These are phyloP conservation scores for Automeris io DNA, from an alignment of 2,888 invertebrate species.

Conservation along the genomic window DNA sequence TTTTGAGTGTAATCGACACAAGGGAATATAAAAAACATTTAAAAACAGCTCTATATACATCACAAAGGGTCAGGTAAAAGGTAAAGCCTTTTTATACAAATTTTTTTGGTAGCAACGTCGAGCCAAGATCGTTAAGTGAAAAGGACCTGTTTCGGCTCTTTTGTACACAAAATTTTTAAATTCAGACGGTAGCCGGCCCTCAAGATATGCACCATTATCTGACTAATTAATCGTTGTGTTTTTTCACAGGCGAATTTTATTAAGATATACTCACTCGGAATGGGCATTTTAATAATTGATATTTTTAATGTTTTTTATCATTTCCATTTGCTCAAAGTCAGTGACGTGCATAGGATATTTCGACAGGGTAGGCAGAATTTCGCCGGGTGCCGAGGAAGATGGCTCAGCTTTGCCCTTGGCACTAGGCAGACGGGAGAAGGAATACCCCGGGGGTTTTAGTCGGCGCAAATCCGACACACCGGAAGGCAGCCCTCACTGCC, in stretches of 20 bases:
- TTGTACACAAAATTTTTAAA: conserved; percentile 45
- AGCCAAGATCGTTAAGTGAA: conserved; percentile 62
- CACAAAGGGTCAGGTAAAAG: conserved; percentile 52
- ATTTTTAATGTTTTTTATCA: too few relatives aligned
- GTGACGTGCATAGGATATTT: too few relatives aligned
- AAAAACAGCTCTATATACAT: conserved; percentile 33
- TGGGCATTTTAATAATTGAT: neutral
- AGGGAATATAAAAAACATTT: conserved; percentile 3
- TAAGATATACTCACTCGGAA: conserved; percentile 3
- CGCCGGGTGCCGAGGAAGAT: too few relatives aligned
- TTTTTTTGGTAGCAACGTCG: conserved; percentile 57
- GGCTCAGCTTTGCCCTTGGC: too few relatives aligned
- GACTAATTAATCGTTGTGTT: conserved; percentile 59
- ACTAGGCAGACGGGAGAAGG: too few relatives aligned
- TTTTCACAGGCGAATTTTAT: conserved; percentile 21
- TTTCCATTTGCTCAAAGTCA: too few relatives aligned
- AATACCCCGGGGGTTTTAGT: too few relatives aligned
- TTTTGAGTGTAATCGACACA: neutral
- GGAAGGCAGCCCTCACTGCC: too few relatives aligned
- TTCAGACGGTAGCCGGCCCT: conserved; percentile 50
- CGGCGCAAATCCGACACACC: too few relatives aligned
- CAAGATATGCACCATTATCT: conserved; percentile 49
- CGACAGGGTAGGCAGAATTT: too few relatives aligned
- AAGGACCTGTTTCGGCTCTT: conserved; percentile 65
- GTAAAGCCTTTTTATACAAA: conserved; percentile 44